Evolutionary conservation across 2,888 invertebrate genomes (phyloP).

Genomic region (Ichneumon xanthorius): DNA sequence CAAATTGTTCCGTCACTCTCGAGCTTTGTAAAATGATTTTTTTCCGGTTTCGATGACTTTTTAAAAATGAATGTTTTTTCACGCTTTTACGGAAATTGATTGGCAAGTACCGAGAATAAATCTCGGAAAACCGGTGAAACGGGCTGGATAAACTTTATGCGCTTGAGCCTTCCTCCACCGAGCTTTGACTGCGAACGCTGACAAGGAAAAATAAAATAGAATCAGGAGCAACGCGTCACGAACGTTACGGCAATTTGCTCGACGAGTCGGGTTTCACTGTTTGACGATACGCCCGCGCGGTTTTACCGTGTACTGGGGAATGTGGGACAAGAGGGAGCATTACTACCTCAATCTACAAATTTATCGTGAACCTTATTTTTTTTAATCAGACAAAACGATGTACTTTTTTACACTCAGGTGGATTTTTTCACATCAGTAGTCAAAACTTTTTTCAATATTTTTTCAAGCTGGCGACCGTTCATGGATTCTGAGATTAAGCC

Average conservation of each 20-base stretch:
- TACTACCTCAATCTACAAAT: not conserved
- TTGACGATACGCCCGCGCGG: not conserved
- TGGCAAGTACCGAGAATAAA: too few relatives aligned
- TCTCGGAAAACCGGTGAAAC: not conserved
- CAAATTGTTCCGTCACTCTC: constrained; percentile 16
- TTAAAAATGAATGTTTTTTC: too few relatives aligned
- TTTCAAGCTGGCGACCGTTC: too few relatives aligned
- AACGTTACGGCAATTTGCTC: constrained; percentile 17
- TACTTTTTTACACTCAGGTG: too few relatives aligned
- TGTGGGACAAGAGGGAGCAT: not conserved
- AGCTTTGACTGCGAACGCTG: constrained; percentile 3
- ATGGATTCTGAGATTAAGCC: too few relatives aligned
- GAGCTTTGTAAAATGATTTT: too few relatives aligned
- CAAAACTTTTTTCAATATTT: too few relatives aligned
- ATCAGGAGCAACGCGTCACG: constrained; percentile 17
- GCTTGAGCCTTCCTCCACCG: not conserved
- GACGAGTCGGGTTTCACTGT: constrained; percentile 4
- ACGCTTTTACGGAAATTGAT: too few relatives aligned
- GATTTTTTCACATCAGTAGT: too few relatives aligned
- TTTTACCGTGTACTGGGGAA: not conserved
- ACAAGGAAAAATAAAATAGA: not conserved
- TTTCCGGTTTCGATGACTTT: too few relatives aligned
- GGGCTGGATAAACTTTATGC: not conserved
- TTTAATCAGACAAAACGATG: too few relatives aligned
- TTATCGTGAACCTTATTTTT: not conserved